A percentile compares a stretch with the other conserved stretches of the same genome.
phyloP scores from a whole-genome alignment of 2,113 vertebrate genomes.

The Dendrocopos noguchii region DNA sequence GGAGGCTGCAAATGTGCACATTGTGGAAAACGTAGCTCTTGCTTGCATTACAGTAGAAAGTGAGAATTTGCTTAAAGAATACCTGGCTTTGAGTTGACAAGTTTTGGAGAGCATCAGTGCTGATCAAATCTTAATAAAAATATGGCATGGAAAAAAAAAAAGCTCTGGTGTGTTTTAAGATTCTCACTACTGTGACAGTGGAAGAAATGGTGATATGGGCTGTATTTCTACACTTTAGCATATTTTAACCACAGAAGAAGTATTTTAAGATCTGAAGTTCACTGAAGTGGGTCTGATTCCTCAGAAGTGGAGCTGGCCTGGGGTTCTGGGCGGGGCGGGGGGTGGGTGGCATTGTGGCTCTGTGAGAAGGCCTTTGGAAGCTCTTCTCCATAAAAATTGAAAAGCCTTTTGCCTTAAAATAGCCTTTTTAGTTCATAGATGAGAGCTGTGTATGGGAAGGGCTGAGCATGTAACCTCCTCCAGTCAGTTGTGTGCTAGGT shows the following conservation, averaged over 20 bases:
- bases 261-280: neutral
- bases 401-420: neutral
- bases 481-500: neutral
- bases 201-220: neutral
- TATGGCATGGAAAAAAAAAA: neutral
- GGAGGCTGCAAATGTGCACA: neutral
- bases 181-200: neutral
- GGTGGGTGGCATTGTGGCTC: neutral
- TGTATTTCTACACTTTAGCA: neutral
- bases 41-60: neutral
- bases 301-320: neutral
- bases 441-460: neutral
- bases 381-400: neutral
- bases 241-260: neutral
- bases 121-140: neutral
- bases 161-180: neutral
- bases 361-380: neutral
- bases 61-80: neutral
- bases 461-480: fast-evolving
- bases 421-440: neutral
- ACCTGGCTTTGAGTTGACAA: neutral
- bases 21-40: neutral
- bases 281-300: neutral
- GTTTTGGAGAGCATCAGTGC: neutral
- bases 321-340: fast-evolving